Evolutionary conservation across 2,797 vertebrate species (phyloP), one percentile per base, ranked within the genome.

Genomic region (Aldrovandia affinis): DNA sequence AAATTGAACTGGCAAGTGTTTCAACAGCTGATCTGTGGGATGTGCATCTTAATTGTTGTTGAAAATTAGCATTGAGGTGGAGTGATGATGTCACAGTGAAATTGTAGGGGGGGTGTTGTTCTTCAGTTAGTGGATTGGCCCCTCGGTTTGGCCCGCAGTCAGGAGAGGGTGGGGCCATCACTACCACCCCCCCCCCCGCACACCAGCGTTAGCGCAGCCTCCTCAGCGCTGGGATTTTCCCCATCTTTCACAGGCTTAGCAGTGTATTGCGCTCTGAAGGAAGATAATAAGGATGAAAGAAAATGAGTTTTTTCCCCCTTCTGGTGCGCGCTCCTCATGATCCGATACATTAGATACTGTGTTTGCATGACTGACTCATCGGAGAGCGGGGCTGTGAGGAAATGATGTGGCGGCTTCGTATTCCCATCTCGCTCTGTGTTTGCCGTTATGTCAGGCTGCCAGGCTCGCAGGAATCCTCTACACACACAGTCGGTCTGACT

Each of bases 1-100:
- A 33, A 65, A 30, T 65, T 28, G 33, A 65, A 65, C 63, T 30
- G 15, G 77, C 22, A 50, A 28, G n/a, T 25, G 10, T 78, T 78
- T 52, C 39, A 10, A 28, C 50, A 28, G 44, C 25, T 50, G n/a
- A 25, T 52, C 25, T 22, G 5, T 78, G 42, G 50, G 77, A 52
- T 65, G 63, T n/a, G 39, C 12, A 50, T 78, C 6, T 50, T 78
- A 28, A 20, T 78, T 25, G n/a, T 47, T 50, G 55, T 22, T 20
- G 12, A 30, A 47, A 61, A 84, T 65, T 80, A 65, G 33, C 59
- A 84, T 68, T 57, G 57, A 70, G 44, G 73, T 54, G 78, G 80
- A 82, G 42, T 59, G 52, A 22, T 80, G 83, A 68, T 80, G 44
- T 80, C 50, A 73, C 47, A 22, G 2, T 36, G 3, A 70, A 7